Percentiles rank a stretch among this genome's conserved stretches.
phyloP scores from a whole-genome alignment of 2,797 vertebrate species.

The Agapornis canus region DNA sequence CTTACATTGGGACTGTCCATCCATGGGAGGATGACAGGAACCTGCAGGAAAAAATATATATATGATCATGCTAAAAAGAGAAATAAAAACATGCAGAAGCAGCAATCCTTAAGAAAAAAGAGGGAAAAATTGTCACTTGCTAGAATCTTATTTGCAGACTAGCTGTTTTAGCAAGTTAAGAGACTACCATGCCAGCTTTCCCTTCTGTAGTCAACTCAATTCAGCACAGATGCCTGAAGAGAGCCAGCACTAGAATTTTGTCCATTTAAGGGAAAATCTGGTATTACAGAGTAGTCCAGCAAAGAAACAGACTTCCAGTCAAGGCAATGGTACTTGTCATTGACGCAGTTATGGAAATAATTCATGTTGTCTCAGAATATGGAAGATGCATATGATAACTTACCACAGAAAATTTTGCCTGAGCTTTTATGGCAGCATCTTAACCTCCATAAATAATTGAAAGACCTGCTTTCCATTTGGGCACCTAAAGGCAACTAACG shows the following conservation, averaged over 20 bases:
- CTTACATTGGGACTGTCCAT: not conserved
- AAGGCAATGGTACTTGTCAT: not conserved
- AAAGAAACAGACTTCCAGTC: not conserved
- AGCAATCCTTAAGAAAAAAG: not conserved
- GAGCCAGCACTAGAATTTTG: not conserved
- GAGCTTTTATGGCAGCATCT: not conserved
- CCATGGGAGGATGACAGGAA: not conserved
- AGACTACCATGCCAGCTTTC: not conserved
- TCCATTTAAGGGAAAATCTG: not conserved
- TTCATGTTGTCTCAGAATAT: not conserved
- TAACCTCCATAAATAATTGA: not conserved
- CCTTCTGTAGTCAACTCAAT: not conserved
- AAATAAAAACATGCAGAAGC: not conserved
- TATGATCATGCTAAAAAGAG: not conserved
- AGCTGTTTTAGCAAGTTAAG: not conserved
- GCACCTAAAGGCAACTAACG: not conserved
- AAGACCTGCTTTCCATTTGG: not conserved
- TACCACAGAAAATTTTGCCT: not conserved
- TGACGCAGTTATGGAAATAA: not conserved
- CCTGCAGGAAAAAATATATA: not conserved
- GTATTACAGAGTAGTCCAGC: not conserved
- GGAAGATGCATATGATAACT: not conserved
- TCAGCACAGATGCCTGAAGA: not conserved
- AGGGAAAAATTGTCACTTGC: not conserved
- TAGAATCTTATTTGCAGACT: not conserved